Conservation (phyloP, 2,113 vertebrate species). For the Clarias magur region DNA sequence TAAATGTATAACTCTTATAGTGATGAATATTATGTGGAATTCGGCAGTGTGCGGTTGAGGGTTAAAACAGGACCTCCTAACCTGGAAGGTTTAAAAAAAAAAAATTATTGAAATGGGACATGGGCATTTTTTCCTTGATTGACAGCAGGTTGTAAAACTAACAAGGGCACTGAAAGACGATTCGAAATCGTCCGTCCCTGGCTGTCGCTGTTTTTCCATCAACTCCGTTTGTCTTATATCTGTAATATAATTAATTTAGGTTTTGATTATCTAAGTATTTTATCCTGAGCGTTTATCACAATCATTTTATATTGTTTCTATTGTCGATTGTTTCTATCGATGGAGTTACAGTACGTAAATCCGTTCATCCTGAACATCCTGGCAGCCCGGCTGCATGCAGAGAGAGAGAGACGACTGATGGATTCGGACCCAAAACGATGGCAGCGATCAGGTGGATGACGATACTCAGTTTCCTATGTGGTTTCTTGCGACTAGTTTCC, state of each 20-base stretch:
- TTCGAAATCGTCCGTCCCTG: not conserved
- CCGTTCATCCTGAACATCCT: not conserved
- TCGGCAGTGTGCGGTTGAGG: not conserved
- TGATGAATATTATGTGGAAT: not conserved
- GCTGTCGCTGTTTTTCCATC: not conserved
- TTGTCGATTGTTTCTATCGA: not conserved
- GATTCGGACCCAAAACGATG: not conserved
- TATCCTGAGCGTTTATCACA: conserved; percentile 30
- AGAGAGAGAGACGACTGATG: not conserved
- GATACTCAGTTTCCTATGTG: not conserved
- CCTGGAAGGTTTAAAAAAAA: not conserved
- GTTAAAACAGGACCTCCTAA: not conserved
- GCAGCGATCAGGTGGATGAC: not conserved
- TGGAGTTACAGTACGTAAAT: not conserved
- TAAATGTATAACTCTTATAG: not conserved
- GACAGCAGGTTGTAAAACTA: not conserved
- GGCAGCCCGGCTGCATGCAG: not conserved
- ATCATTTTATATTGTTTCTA: conserved; percentile 20
- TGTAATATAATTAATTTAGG: conserved; percentile 16
- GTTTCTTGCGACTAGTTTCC: conserved; percentile 18
- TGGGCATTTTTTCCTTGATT: not conserved
- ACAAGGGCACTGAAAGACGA: not conserved
- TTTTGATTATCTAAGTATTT: not conserved
- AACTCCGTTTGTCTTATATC: not conserved
- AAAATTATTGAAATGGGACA: not conserved